These are phyloP conservation scores for Noctua janthe DNA, from an alignment of 2,888 invertebrate species.

Conservation along the genomic window DNA sequence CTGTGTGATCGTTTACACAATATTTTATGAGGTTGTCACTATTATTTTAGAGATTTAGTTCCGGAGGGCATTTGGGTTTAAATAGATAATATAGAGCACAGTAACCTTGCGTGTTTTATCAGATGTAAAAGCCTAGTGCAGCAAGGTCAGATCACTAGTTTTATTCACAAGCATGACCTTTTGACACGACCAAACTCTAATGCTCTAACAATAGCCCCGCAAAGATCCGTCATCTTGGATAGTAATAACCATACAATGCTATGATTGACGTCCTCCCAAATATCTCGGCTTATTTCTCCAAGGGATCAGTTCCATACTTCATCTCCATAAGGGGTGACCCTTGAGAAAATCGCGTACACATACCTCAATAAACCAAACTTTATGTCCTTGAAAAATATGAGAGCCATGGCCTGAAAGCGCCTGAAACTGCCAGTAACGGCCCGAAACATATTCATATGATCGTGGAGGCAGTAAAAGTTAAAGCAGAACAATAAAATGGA, in stretches of 20 bases:
- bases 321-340: slow-evolving; percentile 45
- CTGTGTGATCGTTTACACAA: neutral
- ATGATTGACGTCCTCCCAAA: slow-evolving; percentile 48
- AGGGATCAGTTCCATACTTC: slow-evolving; percentile 53
- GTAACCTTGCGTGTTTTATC: neutral
- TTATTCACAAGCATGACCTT: neutral
- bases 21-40: neutral
- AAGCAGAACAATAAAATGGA: slow-evolving; percentile 81
- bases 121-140: neutral
- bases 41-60: neutral
- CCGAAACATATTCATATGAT: slow-evolving; percentile 76
- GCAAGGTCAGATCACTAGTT: neutral
- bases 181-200: slow-evolving; percentile 2
- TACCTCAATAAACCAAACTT: slow-evolving; percentile 58
- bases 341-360: slow-evolving; percentile 47
- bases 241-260: slow-evolving; percentile 23
- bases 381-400: slow-evolving; percentile 66
- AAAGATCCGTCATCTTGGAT: slow-evolving; percentile 10
- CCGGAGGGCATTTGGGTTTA: neutral
- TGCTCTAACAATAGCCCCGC: slow-evolving; percentile 19
- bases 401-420: slow-evolving; percentile 51
- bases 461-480: slow-evolving; percentile 78
- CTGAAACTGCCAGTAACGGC: slow-evolving; percentile 61
- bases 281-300: slow-evolving; percentile 53
- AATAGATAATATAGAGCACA: neutral